Conservation (phyloP, 2,888 invertebrate species). For the Crossocerus cetratus region DNA sequence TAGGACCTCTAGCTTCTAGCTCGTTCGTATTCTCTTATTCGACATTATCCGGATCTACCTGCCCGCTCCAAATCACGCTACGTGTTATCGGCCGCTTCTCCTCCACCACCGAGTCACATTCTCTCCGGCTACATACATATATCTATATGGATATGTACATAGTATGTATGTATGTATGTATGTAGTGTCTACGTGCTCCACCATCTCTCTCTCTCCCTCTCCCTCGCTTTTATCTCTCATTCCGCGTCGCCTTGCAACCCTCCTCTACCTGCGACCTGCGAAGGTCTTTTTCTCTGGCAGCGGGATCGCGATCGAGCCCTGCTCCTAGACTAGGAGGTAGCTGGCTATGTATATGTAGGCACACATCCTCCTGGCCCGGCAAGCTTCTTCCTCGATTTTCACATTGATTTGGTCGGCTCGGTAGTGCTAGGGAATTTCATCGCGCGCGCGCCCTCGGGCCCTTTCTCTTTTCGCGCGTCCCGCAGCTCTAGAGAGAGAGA, state of each 20-base stretch:
- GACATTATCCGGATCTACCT: conserved; percentile 58
- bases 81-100: conserved; percentile 53
- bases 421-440: background rate
- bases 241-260: background rate
- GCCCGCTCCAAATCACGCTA: conserved; percentile 52
- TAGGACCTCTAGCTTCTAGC: too few relatives aligned
- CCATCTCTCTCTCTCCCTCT: conserved; percentile 11
- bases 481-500: background rate
- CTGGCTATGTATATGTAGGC: too few relatives aligned
- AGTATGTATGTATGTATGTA: too few relatives aligned
- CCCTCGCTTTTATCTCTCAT: background rate
- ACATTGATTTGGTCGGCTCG: background rate
- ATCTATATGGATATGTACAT: too few relatives aligned
- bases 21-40: conserved; percentile 47
- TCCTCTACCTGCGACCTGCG: conserved; percentile 21
- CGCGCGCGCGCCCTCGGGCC: background rate
- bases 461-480: background rate
- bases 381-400: conserved; percentile 1
- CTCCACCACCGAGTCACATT: conserved; percentile 37
- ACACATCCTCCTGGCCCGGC: too few relatives aligned
- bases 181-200: conserved; percentile 53
- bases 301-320: background rate
- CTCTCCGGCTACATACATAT: conserved; percentile 40
- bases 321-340: too few relatives aligned
- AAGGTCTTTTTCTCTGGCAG: background rate